Evolutionary conservation across 2,888 invertebrate species (phyloP), one percentile per base, ranked within the genome.

Genomic region (Drosophila peninsularis): DNA sequence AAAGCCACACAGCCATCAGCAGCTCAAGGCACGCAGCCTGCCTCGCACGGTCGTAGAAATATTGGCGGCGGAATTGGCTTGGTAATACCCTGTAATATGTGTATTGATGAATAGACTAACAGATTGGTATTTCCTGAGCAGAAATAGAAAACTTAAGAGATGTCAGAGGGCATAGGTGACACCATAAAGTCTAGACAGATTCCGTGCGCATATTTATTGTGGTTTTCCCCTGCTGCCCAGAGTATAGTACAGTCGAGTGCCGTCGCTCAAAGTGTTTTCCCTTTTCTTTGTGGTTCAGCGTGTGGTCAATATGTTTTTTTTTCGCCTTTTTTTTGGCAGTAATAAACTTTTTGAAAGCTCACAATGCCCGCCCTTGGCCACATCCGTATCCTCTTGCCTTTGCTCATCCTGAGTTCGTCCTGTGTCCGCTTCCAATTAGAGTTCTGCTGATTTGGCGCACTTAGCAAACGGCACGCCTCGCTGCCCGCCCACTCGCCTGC

Each of bases 381-480:
- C 34, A 34, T 36, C 11, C 50, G 34, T 17, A 45, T 37, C 10
- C 30, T 24, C 37, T 11, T 54, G 42, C 27, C 17, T 24, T 10
- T 36, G 21, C 37, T 53, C 53, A 45, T 63, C 41, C 42, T 27
- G 32, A 21, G 5, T 50, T 24, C 52, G n/a, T 66, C 37, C 63
- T 57, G 53, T 67, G 65, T 60, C 72, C 75, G 81, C 71, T 78
- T 84, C 82, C 87, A 87, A 84, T 84, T 84, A 84, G 84, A 76
- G 85, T 76, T 76, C 67, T 84, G 84, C 87, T 84, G 84, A 84
- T 84, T 84, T 84, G 87, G 82, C 87, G 82, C 78, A 84, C 84
- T 87, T 84, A 78, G 87, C 75, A 60, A 67, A 68, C 60, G 82
- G 72, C 85, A 82, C 75, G 84, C 80, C 75, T 80, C 69, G 63